Base-by-base conservation (phyloP, 2,797 vertebrate species). In the Naso thynnoides region DNA sequence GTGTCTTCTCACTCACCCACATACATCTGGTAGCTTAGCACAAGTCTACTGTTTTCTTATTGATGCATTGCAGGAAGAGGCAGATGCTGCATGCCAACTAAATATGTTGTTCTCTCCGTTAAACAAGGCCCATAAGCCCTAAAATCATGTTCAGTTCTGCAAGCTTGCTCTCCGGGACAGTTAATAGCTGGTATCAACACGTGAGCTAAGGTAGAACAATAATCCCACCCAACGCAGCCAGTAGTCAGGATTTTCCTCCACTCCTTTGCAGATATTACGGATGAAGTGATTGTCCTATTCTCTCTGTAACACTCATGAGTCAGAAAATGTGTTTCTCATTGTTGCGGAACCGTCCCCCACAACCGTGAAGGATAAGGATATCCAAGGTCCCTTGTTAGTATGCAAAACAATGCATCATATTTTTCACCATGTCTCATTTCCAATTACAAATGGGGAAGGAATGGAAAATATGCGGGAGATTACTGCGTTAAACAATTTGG, bases 401-500 rank as follows among this genome's bases (percentile, higher is more conserved):
- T 93, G 91, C 91, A 87, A 90, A 93, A 89, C 85, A 90, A 84
- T 71, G 74, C 85, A 74, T 87, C 88, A 70, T 85, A 80, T 87
- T 90, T 87, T 85, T 61, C 85, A 69, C 82, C 76, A 47, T 63
- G 81, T 85, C 85, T 90, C 86, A 85, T 91, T 90, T 88, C 77
- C 81, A 81, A 78, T 75, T 76, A 76, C 57, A 63, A 91, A 84
- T 79, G 53, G 50, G 70, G 16, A 74, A 79, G 78, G 66, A 83
- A 83, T 76, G 84, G 66, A 86, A 91, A 91, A 91, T 90, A 85
- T 86, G 81, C 64, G 16, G 78, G 72, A 92, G 89, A 94, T 94
- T 93, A 93, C 75, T 57, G 82, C 71, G 86, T 94, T 95, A 92
- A 94, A 90, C 91, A 88, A 89, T 89, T 91, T 91, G 75, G 86